Percentiles rank a stretch among this genome's conserved stretches.
Evolutionary conservation across 2,797 vertebrate genomes (phyloP).

Genomic region (Telmatherina bonti): DNA sequence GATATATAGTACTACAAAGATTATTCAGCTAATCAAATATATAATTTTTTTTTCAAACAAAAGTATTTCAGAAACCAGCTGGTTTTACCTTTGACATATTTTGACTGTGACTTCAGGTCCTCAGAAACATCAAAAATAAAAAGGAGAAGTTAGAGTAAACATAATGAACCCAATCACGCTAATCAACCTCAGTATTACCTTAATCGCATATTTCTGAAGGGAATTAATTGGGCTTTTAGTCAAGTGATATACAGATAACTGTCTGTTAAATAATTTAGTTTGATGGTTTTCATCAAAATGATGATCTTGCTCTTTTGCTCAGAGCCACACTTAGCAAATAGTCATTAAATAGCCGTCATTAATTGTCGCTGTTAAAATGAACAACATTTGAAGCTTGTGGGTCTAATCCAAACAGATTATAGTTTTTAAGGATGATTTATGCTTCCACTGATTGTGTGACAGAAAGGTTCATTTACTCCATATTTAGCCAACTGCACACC

Average conservation of each 20-base stretch:
- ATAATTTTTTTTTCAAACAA: no score
- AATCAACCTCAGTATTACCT: no score
- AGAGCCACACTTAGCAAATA: constrained; percentile 67
- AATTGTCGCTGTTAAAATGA: constrained; percentile 65
- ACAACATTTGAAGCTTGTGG: constrained; percentile 60
- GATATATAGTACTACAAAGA: no score
- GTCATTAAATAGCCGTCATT: constrained; percentile 72
- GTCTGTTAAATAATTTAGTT: constrained; percentile 56
- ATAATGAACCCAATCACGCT: no score
- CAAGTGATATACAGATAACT: constrained; percentile 68
- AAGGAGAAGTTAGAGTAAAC: no score
- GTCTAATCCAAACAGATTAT: constrained; percentile 39
- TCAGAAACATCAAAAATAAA: no score
- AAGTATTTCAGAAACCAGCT: no score
- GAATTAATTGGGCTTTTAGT: no score
- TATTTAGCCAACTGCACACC: constrained; percentile 13
- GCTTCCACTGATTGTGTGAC: constrained; percentile 21
- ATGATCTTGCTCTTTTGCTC: constrained; percentile 57
- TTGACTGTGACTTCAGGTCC: no score
- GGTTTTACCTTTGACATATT: no score
- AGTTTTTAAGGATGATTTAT: constrained; percentile 52
- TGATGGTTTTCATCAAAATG: constrained; percentile 72
- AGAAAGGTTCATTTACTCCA: constrained; percentile 37
- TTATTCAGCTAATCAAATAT: no score
- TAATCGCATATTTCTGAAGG: no score